A percentile compares a stretch with the other conserved stretches of the same genome.
These are phyloP conservation scores for Drosophila ambigua DNA, from an alignment of 1,140 invertebrate species.

Conservation along the genomic window DNA sequence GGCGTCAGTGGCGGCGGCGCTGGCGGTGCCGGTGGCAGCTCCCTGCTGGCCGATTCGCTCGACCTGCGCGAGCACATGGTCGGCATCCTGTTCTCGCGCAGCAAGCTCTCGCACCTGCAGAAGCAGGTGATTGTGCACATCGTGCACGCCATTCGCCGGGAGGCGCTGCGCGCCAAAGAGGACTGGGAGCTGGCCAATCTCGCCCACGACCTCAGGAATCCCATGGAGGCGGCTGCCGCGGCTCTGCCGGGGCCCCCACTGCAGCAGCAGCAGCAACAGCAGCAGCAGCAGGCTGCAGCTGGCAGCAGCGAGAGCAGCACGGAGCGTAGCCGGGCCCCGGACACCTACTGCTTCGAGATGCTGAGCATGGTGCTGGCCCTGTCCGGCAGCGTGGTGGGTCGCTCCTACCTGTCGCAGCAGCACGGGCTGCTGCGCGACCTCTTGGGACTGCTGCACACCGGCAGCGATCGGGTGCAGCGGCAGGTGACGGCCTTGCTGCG, in stretches of 20 bases:
- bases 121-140: constrained; percentile 98
- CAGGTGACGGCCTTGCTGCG: constrained; percentile 93
- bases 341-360: constrained; percentile 99
- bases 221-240: constrained; percentile 38
- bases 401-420: constrained; percentile 95
- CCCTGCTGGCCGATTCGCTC: constrained; percentile 76
- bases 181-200: constrained; percentile 91
- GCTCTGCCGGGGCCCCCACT: constrained; percentile 1
- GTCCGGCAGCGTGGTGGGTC: constrained; percentile 95
- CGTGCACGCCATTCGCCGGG: constrained; percentile 95
- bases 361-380: constrained; percentile 96
- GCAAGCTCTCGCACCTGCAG: constrained; percentile 96
- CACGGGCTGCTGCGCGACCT: constrained; percentile 93
- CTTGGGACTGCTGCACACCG: constrained; percentile 94
- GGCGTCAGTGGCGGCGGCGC: constrained; percentile 31
- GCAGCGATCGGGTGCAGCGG: constrained; percentile 96
- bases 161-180: constrained; percentile 92
- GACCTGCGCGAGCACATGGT: constrained; percentile 98
- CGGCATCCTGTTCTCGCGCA: constrained; percentile 96
- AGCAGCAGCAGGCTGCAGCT: background rate
- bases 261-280: background rate
- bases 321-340: constrained; percentile 86
- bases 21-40: constrained; percentile 30
- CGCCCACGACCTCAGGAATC: constrained; percentile 71
- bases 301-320: constrained; percentile 57